Conservation (phyloP, 2,113 vertebrate genomes). For the Xiphophorus couchianus region DNA sequence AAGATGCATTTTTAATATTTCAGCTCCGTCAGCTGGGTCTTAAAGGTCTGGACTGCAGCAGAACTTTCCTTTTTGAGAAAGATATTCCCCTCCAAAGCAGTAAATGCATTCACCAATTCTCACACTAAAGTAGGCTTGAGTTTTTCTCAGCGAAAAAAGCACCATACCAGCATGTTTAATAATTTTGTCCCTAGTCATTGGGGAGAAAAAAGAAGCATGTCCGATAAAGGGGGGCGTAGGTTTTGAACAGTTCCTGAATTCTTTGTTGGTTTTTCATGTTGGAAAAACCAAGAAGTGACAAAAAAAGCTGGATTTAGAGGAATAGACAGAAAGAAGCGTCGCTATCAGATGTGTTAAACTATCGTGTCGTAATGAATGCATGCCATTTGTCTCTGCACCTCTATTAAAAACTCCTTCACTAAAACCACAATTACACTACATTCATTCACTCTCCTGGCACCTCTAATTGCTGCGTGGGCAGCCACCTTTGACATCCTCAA, state of each 20-base stretch:
- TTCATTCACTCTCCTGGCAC: conserved; percentile 43
- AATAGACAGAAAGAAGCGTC: conserved; percentile 22
- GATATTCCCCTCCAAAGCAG: conserved; percentile 36
- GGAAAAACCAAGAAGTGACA: neutral
- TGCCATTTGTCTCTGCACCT: conserved; percentile 66
- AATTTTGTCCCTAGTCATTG: conserved; percentile 2
- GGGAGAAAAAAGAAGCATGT: conserved; percentile 14
- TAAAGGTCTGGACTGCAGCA: conserved; percentile 43
- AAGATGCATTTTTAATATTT: conserved; percentile 66
- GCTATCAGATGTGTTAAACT: conserved; percentile 60
- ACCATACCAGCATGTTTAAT: conserved; percentile 29
- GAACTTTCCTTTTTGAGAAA: conserved; percentile 27
- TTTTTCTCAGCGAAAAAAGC: conserved; percentile 25
- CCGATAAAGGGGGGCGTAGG: neutral
- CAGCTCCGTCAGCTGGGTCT: conserved; percentile 50
- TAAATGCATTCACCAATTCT: conserved; percentile 31
- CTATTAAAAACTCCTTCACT: conserved; percentile 66
- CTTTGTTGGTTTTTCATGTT: conserved; percentile 21
- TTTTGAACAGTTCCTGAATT: conserved; percentile 16
- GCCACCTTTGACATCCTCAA: conserved; percentile 69
- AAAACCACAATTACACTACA: conserved; percentile 46
- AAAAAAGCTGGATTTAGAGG: conserved; percentile 45
- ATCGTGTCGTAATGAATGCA: conserved; percentile 60
- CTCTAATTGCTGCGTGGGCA: conserved; percentile 70
- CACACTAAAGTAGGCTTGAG: conserved; percentile 34